A percentile compares a stretch with the other conserved stretches of the same genome.
Evolutionary conservation across 2,888 invertebrate species (phyloP).

Genomic region (Ophion ellenae): DNA sequence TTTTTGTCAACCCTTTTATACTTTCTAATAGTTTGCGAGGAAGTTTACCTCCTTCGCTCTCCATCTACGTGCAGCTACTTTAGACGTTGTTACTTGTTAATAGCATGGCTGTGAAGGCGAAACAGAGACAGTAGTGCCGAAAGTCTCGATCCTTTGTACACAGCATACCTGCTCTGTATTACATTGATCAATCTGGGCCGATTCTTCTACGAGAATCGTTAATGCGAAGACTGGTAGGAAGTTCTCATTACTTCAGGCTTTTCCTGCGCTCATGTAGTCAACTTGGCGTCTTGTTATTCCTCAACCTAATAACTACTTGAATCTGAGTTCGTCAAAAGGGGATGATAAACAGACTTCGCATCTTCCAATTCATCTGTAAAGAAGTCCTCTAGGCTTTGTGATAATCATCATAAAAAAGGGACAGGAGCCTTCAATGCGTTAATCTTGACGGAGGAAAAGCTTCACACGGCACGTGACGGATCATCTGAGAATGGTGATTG

Average conservation of each 20-base stretch:
- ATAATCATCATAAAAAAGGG: too few relatives aligned
- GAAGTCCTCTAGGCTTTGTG: too few relatives aligned
- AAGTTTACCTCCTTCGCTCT: conserved; percentile 44
- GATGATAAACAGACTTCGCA: too few relatives aligned
- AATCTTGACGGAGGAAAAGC: too few relatives aligned
- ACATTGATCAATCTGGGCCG: background rate
- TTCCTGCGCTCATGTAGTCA: background rate
- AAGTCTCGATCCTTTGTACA: background rate
- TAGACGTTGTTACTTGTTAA: conserved; percentile 45
- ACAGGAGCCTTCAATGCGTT: too few relatives aligned
- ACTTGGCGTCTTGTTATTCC: background rate
- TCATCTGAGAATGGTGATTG: background rate
- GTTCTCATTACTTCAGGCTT: background rate
- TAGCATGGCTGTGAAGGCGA: background rate
- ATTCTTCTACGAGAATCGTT: conserved; percentile 3
- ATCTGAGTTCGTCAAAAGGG: too few relatives aligned
- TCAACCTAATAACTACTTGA: background rate
- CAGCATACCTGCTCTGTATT: background rate
- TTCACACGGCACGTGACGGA: conserved; percentile 33
- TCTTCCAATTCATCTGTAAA: too few relatives aligned
- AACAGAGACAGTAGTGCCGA: background rate
- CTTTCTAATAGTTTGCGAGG: conserved; percentile 30
- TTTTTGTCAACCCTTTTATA: conserved; percentile 32
- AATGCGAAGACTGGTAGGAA: background rate
- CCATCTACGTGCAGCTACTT: conserved; percentile 31